Evolutionary conservation across 2,888 invertebrate species (phyloP), one percentile per base, ranked within the genome.

Genomic region (Gandaritis pyraliata): DNA sequence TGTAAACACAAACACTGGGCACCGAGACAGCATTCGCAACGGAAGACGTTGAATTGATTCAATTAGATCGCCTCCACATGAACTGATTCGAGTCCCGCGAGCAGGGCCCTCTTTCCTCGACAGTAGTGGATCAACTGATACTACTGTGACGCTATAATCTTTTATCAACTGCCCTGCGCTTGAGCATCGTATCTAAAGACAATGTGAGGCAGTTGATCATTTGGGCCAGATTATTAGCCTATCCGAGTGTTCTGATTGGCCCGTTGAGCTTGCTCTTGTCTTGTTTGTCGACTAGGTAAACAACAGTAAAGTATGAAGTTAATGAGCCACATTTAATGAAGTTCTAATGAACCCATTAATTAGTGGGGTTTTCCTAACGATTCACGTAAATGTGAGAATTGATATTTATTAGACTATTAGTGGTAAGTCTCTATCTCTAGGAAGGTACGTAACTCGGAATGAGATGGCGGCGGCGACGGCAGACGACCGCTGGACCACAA

Each of bases 11-110:
- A 47, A 58, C 38, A 65, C 38, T 46, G 53, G 36, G 43, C 54
- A 61, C 52, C 41, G 54, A 63, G 68, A 65, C 71, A 74, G 81
- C 83, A 85, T 85, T 86, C 77, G 75, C 83, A 80, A 80, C 86
- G 88, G 88, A 87, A 83, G 83, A 81, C 83, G 85, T 83, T 87
- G 82, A 87, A 83, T 87, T 88, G 86, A 91, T 89, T 86, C 84
- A 90, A 91, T 91, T 79, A 78, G 58, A 65, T 43, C 52, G 55
- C 64, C 54, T 66, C 58, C 75, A 68, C 70, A 75, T 61, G 68
- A 68, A 73, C 68, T 72, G 67, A 72, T 75, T 74, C 70, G 66
- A 68, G 75, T 70, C 69, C 50, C 43, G 49, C 61, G 36, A 59
- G 36, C 62, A 43, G 56, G 64, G 80, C 80, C 83, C 77, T 85